A percentile compares a stretch with the other conserved stretches of the same genome.
Conservation (phyloP, 2,113 vertebrate genomes). For the Panthera leo region DNA sequence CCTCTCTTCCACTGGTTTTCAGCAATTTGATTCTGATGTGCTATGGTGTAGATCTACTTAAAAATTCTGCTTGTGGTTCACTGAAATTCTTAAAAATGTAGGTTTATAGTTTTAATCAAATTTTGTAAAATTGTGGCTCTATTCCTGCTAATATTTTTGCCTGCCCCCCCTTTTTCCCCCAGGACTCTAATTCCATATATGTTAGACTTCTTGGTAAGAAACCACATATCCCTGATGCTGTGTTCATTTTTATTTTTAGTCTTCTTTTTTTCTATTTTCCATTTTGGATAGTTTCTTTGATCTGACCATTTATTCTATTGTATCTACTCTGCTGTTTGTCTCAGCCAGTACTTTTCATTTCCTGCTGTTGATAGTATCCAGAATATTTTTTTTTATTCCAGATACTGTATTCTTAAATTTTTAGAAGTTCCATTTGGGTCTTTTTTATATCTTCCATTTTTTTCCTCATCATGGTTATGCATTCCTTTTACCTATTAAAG, state of each 20-base stretch:
- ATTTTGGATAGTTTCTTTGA: background rate
- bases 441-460: background rate
- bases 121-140: background rate
- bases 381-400: background rate
- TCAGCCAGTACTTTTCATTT: background rate
- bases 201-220: background rate
- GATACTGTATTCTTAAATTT: background rate
- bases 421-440: background rate
- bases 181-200: background rate
- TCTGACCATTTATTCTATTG: background rate
- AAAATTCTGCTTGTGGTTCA: background rate
- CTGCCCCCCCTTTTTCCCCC: no score
- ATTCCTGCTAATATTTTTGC: background rate
- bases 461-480: background rate
- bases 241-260: background rate
- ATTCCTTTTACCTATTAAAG: background rate
- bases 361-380: background rate
- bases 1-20: background rate
- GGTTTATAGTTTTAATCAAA: background rate
- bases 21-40: background rate
- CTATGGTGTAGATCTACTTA: no score
- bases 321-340: background rate
- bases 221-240: background rate
- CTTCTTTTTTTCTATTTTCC: background rate
- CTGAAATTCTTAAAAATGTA: background rate